Evolutionary conservation across 2,797 vertebrate genomes (phyloP).

Genomic region (Gymnothorax reevesii): DNA sequence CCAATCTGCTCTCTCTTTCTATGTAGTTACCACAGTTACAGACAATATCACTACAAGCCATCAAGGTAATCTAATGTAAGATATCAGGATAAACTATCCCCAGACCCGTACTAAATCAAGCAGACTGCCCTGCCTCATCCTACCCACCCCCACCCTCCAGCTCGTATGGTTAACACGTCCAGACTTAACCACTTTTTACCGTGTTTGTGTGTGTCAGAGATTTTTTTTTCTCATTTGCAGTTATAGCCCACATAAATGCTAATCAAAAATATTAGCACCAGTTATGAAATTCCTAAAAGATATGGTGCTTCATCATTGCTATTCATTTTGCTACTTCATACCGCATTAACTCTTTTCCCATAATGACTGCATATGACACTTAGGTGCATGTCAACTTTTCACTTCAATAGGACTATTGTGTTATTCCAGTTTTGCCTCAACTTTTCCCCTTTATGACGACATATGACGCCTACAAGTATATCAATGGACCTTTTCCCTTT

Average conservation of each 20-base stretch:
- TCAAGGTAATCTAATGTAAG: slow-evolving; percentile 75
- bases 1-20: slow-evolving; percentile 89
- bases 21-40: slow-evolving; percentile 75
- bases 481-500: too few relatives aligned
- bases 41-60: slow-evolving; percentile 79
- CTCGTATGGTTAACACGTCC: not conserved
- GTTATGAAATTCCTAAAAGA: not conserved
- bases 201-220: slow-evolving; percentile 25
- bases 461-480: too few relatives aligned
- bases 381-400: too few relatives aligned
- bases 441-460: too few relatives aligned
- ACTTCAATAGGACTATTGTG: too few relatives aligned
- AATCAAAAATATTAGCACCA: not conserved
- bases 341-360: not conserved
- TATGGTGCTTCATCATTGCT: not conserved
- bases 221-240: not conserved
- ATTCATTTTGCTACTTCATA: not conserved
- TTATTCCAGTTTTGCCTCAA: too few relatives aligned
- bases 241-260: too few relatives aligned
- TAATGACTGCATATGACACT: too few relatives aligned
- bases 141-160: not conserved
- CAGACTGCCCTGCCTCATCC: not conserved
- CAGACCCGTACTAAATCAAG: slow-evolving; percentile 57
- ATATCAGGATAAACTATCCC: slow-evolving; percentile 71
- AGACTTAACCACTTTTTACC: slow-evolving; percentile 50